Base-by-base conservation (phyloP, 37 sponge, comb jelly and placozoan species). In the Crambe crambe region DNA sequence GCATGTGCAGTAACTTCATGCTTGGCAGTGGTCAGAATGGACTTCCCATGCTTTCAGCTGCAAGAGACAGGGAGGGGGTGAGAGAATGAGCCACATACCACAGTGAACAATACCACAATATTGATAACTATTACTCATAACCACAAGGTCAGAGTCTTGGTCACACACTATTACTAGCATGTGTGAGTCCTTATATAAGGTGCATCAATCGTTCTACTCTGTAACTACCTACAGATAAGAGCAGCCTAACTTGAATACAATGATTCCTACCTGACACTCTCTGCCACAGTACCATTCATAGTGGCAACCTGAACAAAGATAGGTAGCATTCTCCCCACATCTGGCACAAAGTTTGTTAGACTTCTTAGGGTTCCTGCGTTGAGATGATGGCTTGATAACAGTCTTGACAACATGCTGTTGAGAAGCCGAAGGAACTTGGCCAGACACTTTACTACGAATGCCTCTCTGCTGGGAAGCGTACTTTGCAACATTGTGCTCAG, bases 241-340 rank as follows among this genome's bases (percentile, higher is more conserved):
- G 22, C n/a, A 12, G 15, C 31, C 72, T 54, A 21, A 68, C 26
- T 40, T 18, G 35, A 18, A 35, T 37, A 56, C 37, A 18, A 21
- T 31, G 39, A 3, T 66, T 21, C 81, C 21, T 83, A 85, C 95
- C 95, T 95, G 95, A 78, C 95, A 95, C 20, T 74, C 70, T 70
- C 82, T 75, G 1, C 93, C 84, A 74, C 95, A 95, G 77, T 95
- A 95, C 95, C 95, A 95, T 10, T 79, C 89, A n/a, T 10, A 21
- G 27, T 89, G 79, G 38, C 95, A 95, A 20, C 95, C 95, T 40
- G 95, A 94, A 70, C 95, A 94, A 35, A 94, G 76, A 77, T 78
- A 94, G 2, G 82, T 79, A n/a, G 94, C 94, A 64, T 79, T 70
- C n/a, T 76, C 73, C 9, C 80, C 84, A 79, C 94, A 94, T 29